These are phyloP conservation scores for Peucedramus taeniatus DNA, from an alignment of 2,113 vertebrate genomes.

Conservation along the genomic window DNA sequence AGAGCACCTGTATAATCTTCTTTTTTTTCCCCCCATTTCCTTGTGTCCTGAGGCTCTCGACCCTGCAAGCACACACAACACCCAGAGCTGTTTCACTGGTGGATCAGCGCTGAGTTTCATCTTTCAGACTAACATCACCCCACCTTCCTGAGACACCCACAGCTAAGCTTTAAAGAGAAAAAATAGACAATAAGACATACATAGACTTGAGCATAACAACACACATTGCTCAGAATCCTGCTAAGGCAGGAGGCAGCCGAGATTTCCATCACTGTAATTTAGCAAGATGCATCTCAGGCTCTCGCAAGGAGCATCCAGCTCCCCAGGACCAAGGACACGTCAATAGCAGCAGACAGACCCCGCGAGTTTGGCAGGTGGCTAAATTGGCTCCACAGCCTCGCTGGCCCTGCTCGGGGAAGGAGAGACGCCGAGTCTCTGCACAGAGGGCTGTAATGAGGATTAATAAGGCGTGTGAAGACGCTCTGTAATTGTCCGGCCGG, in stretches of 20 bases:
- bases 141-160: neutral
- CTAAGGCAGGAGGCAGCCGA: neutral
- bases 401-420: neutral
- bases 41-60: neutral
- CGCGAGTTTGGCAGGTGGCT: neutral
- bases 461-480: constrained; percentile 60
- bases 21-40: neutral
- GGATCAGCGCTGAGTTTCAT: accelerated
- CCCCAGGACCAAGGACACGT: neutral
- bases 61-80: neutral
- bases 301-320: neutral
- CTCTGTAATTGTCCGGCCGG: constrained; percentile 49
- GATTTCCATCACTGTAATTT: neutral
- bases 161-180: neutral
- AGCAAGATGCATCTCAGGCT: neutral
- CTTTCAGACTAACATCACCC: neutral
- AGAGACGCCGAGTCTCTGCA: neutral
- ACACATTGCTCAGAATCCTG: neutral
- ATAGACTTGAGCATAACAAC: neutral
- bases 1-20: neutral
- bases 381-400: neutral
- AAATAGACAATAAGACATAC: neutral
- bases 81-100: neutral
- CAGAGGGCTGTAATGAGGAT: constrained; percentile 61
- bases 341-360: neutral